These are phyloP conservation scores for Eupithecia subumbrata DNA, from an alignment of 2,888 invertebrate genomes.

Conservation along the genomic window DNA sequence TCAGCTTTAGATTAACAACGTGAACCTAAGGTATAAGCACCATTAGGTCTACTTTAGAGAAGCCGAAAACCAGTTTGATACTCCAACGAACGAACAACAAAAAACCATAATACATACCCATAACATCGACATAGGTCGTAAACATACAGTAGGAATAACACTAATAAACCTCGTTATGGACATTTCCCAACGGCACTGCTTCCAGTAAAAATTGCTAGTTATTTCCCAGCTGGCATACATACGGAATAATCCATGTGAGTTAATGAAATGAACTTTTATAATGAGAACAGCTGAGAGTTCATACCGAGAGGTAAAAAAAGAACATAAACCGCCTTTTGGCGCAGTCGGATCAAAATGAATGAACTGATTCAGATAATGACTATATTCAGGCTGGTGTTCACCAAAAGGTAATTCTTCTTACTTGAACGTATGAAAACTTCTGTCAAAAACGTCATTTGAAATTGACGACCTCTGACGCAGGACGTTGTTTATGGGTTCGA, in stretches of 20 bases:
- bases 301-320: not conserved
- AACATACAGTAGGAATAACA: constrained; percentile 10
- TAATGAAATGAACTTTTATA: not conserved
- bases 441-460: no score
- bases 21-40: not conserved
- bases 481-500: no score
- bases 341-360: not conserved
- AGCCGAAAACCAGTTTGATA: not conserved
- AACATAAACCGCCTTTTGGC: not conserved
- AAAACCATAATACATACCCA: not conserved
- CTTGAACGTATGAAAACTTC: no score
- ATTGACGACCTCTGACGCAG: no score
- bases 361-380: not conserved
- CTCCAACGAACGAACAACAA: not conserved
- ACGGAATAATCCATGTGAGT: constrained; percentile 8
- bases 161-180: constrained; percentile 36
- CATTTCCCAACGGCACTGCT: constrained; percentile 34
- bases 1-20: not conserved
- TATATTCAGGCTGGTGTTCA: not conserved
- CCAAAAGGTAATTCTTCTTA: no score
- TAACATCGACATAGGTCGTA: not conserved
- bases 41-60: not conserved
- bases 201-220: constrained; percentile 17
- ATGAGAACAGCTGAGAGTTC: not conserved
- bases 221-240: constrained; percentile 34